Percentiles rank a stretch among this genome's conserved stretches.
phyloP scores from a whole-genome alignment of 1,140 invertebrate genomes.

The Harlomillsia oculata region DNA sequence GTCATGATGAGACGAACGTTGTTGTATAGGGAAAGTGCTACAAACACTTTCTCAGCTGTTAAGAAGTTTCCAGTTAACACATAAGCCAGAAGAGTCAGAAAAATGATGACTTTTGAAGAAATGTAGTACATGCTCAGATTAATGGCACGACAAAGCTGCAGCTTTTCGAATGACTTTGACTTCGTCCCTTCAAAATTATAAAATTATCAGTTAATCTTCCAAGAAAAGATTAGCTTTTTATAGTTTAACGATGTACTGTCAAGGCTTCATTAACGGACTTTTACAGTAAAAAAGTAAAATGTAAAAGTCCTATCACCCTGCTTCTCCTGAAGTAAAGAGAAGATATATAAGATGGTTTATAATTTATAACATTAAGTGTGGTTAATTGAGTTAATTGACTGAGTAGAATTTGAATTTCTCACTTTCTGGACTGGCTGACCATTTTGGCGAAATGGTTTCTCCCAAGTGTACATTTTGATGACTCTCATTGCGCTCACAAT shows the following conservation, averaged over 20 bases:
- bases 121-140: conserved; percentile 41
- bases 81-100: conserved; percentile 42
- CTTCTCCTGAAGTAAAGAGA: neutral
- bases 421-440: conserved; percentile 37
- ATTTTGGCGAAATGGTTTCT: conserved; percentile 41
- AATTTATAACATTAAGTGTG: neutral
- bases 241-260: too few species aligned
- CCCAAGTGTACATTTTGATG: conserved; percentile 50
- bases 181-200: conserved; percentile 39
- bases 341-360: neutral
- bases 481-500: conserved; percentile 48
- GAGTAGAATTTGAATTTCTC: neutral
- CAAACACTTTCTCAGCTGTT: conserved; percentile 43
- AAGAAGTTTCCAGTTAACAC: conserved; percentile 40
- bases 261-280: too few species aligned
- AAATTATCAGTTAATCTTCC: too few species aligned
- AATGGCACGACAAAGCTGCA: conserved; percentile 40
- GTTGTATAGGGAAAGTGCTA: conserved; percentile 43
- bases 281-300: too few species aligned
- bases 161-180: conserved; percentile 40
- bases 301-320: too few species aligned
- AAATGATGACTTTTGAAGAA: conserved; percentile 43
- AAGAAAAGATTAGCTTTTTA: too few species aligned
- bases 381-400: neutral
- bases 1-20: conserved; percentile 42